Conservation (phyloP, 2,113 vertebrate species). For the Epinephelus cyanopodus region DNA sequence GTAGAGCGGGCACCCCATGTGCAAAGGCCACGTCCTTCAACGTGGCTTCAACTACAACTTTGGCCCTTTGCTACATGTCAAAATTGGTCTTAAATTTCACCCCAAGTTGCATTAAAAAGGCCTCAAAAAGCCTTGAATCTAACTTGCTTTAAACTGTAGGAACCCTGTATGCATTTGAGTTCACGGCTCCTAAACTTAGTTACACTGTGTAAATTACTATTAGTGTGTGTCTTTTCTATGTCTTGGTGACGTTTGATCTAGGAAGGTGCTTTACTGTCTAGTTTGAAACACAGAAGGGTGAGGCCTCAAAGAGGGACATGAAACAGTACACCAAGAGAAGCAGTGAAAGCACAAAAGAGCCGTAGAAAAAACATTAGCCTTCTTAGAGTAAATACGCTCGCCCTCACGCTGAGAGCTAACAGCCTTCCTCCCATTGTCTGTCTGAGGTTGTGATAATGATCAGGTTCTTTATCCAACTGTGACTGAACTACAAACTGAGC, state of each 20-base stretch:
- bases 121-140: too few species aligned
- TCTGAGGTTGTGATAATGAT: conserved; percentile 55
- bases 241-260: background rate
- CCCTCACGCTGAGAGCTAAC: conserved; percentile 24
- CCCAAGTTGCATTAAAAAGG: too few species aligned
- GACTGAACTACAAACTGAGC: conserved; percentile 20
- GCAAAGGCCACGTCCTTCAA: too few species aligned
- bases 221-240: background rate
- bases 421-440: conserved; percentile 76
- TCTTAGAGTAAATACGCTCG: conserved; percentile 6
- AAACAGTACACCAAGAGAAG: conserved; percentile 25
- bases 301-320: conserved; percentile 7
- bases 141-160: too few species aligned
- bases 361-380: conserved; percentile 65
- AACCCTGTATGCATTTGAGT: too few species aligned
- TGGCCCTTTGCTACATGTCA: too few species aligned
- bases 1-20: too few species aligned
- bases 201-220: background rate
- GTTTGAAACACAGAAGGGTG: conserved; percentile 5
- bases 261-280: conserved; percentile 1
- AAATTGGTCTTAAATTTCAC: too few species aligned
- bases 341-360: conserved; percentile 48
- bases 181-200: too few species aligned
- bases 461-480: conserved; percentile 26
- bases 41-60: too few species aligned